phyloP scores from a whole-genome alignment of 2,797 vertebrate genomes.

The Hydrolagus colliei region DNA sequence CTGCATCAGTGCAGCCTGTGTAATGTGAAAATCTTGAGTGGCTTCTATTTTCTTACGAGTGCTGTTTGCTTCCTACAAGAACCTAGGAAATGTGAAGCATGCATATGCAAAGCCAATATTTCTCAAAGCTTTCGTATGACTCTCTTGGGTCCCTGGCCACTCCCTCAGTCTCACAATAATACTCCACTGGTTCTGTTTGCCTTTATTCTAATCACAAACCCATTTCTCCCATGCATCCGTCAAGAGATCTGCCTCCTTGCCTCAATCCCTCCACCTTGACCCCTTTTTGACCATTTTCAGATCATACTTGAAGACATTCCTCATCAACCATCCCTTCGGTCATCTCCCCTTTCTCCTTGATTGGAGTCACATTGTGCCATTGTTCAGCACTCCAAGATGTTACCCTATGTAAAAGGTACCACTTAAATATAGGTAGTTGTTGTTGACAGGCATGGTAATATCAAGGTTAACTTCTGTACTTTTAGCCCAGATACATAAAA shows the following conservation, averaged over 20 bases:
- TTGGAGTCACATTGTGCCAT: too few relatives aligned
- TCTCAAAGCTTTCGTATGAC: neutral
- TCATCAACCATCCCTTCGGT: too few relatives aligned
- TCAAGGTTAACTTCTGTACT: neutral
- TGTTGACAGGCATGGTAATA: neutral
- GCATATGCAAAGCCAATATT: constrained; percentile 8
- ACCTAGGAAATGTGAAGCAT: neutral
- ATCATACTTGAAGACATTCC: too few relatives aligned
- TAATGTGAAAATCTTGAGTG: constrained; percentile 10
- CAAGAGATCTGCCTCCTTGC: neutral
- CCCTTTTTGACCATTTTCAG: too few relatives aligned
- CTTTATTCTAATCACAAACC: neutral
- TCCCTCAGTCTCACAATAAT: neutral
- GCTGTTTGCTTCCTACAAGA: neutral
- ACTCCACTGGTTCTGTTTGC: neutral
- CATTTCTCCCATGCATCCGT: neutral
- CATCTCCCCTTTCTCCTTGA: too few relatives aligned
- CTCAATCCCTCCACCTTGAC: too few relatives aligned
- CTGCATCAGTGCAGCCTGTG: neutral
- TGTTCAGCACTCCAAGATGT: too few relatives aligned
- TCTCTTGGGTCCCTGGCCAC: constrained; percentile 1
- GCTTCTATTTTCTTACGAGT: neutral
- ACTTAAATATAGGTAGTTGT: too few relatives aligned
- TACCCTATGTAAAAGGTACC: too few relatives aligned
- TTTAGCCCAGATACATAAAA: neutral